These are phyloP conservation scores for Heteropelma amictum DNA, from an alignment of 2,888 invertebrate species.

Conservation along the genomic window DNA sequence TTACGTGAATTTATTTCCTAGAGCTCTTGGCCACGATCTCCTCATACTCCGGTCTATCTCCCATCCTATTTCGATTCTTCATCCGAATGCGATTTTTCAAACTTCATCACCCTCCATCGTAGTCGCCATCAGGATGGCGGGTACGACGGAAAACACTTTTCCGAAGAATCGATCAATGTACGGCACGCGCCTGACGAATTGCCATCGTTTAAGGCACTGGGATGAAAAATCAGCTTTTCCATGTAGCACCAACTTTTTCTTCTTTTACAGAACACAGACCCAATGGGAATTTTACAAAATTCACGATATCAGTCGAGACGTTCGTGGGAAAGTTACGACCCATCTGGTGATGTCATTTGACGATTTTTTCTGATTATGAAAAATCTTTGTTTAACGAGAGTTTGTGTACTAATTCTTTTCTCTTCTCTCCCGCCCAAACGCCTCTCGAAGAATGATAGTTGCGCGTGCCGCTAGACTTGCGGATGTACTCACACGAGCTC, in stretches of 20 bases:
- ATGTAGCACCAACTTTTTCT: background rate
- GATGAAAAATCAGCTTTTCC: background rate
- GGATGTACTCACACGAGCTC: slow-evolving; percentile 9
- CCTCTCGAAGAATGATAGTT: slow-evolving; percentile 15
- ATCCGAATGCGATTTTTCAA: slow-evolving; percentile 28
- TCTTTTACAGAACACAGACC: background rate
- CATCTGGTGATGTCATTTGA: no score
- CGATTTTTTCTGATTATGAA: no score
- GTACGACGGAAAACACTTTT: slow-evolving; percentile 35
- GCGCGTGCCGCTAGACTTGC: slow-evolving; percentile 19
- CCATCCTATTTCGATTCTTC: background rate
- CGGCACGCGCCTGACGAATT: slow-evolving; percentile 14
- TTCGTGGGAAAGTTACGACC: no score
- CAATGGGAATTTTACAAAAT: background rate
- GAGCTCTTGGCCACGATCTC: slow-evolving; percentile 19
- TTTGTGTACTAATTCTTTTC: slow-evolving; percentile 35
- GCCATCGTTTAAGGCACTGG: background rate
- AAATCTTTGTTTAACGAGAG: no score
- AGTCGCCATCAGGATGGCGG: background rate
- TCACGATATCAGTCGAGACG: background rate
- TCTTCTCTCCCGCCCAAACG: slow-evolving; percentile 1
- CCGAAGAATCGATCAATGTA: slow-evolving; percentile 22
- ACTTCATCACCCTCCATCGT: background rate
- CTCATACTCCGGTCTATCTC: background rate
- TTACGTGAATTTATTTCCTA: slow-evolving; percentile 22